Evolutionary conservation across 2,888 invertebrate species (phyloP).

Genomic region (Trypoxylon attenuatum): DNA sequence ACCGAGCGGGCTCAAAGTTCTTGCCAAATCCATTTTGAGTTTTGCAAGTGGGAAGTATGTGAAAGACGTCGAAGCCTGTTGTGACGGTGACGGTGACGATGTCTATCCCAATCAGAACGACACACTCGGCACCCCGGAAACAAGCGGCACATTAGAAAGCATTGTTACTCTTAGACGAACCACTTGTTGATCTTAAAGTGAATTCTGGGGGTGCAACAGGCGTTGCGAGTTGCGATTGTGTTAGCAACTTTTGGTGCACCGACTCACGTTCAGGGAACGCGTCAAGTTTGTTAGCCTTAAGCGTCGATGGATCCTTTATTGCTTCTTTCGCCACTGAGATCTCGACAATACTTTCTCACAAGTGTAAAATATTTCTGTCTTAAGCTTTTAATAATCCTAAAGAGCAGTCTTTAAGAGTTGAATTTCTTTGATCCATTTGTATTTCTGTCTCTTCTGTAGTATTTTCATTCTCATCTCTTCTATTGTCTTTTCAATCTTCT

Average conservation of each 20-base stretch:
- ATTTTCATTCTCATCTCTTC: too few relatives aligned
- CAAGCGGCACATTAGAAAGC: constrained; percentile 46
- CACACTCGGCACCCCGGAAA: constrained; percentile 25
- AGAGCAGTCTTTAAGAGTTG: too few relatives aligned
- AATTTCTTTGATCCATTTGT: too few relatives aligned
- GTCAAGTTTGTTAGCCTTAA: too few relatives aligned
- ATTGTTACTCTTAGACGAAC: constrained; percentile 61
- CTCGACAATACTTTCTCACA: too few relatives aligned
- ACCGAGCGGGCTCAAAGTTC: constrained; percentile 18
- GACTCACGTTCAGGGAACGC: too few relatives aligned
- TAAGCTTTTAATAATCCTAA: too few relatives aligned
- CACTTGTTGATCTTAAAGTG: constrained; percentile 63
- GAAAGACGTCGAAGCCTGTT: background rate
- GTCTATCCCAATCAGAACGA: constrained; percentile 25
- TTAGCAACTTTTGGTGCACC: constrained; percentile 42
- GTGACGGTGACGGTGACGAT: constrained; percentile 42
- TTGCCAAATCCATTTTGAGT: constrained; percentile 42
- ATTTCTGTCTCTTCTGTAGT: too few relatives aligned
- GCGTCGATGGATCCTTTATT: too few relatives aligned
- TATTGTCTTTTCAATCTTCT: too few relatives aligned
- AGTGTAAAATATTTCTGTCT: too few relatives aligned
- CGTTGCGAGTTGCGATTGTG: constrained; percentile 38
- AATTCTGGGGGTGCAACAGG: constrained; percentile 20
- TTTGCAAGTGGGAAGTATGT: constrained; percentile 36
- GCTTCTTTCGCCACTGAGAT: too few relatives aligned